Evolutionary conservation across 2,797 vertebrate genomes (phyloP).

Genomic region (Strix occidentalis): DNA sequence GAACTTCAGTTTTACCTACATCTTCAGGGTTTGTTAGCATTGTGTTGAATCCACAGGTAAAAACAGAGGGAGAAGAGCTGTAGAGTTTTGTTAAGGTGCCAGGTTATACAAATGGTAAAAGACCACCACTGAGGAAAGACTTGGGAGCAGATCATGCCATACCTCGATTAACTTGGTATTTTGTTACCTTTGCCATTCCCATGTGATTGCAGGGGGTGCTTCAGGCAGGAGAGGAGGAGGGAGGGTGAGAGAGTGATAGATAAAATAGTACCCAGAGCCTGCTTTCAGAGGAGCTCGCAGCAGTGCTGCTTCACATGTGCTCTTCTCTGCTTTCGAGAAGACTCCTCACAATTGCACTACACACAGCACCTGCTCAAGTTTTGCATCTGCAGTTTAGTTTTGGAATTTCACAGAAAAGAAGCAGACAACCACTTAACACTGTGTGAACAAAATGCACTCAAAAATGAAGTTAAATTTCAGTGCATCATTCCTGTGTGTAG

Average conservation of each 20-base stretch:
- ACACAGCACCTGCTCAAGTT: not conserved
- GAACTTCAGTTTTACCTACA: not conserved
- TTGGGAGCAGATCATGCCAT: too few relatives aligned
- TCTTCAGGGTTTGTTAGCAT: not conserved
- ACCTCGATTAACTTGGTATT: too few relatives aligned
- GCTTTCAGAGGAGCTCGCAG: not conserved
- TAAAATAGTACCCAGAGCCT: too few relatives aligned
- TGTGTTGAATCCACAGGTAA: too few relatives aligned
- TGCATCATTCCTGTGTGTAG: not conserved
- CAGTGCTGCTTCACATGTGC: not conserved
- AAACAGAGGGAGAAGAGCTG: not conserved
- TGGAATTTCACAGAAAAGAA: not conserved
- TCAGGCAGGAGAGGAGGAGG: not conserved
- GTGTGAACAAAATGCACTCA: not conserved
- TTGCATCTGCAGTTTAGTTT: not conserved
- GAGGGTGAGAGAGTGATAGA: too few relatives aligned
- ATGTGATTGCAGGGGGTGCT: not conserved
- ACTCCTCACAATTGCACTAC: not conserved
- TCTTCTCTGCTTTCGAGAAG: not conserved
- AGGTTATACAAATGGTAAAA: not conserved
- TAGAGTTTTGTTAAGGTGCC: not conserved
- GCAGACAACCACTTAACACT: not conserved
- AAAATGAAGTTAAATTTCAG: not conserved
- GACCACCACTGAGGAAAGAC: too few relatives aligned
- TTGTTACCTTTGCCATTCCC: not conserved